Base-by-base conservation (phyloP, 2,888 invertebrate species). In the Teleiodes luculella region DNA sequence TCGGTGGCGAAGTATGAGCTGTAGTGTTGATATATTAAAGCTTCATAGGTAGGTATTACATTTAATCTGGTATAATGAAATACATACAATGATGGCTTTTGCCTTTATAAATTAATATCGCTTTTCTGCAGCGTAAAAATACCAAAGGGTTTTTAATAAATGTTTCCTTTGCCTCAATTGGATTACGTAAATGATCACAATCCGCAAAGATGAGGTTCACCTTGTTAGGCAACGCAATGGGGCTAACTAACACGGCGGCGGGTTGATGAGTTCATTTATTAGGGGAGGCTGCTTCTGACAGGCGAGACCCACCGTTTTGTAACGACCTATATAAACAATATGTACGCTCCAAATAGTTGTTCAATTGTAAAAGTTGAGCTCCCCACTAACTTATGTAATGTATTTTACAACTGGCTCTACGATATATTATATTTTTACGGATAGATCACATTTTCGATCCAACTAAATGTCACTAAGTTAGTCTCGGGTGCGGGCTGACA, bases 201-300 rank as follows among this genome's bases (percentile, higher is more conserved):
- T 55, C 62, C 58, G 63, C 61, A 65, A 61, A 64, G 60, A 52
- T 36, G 51, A 16, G 14, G 43, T 48, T 66, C 63, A 66, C 60
- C 66, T 70, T 67, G 68, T 33, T 33, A 33, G 33, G 33, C 33
- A 33, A 24, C 6, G 33, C 5, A 3, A 78, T 73, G 71, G 65
- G 64, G 74, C 70, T 74, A 74, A 70, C 70, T 71, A 74, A 71
- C 70, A 68, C 68, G 70, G 63, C 68, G 70, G 63, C 61, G 59
- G 57, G 67, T 69, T 71, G 76, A 80, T 77, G 76, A 73, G 71
- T 74, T 80, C 78, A 81, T 83, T 82, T 78, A 72, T 78, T 69
- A 76, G 69, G 60, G 67, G 66, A 65, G 64, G 57, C 33, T 64
- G 65, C 58, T 65, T 63, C 59, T 62, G 61, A 59, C 60, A 60